Evolutionary conservation across 1,140 invertebrate genomes (phyloP), one percentile per base, ranked within the genome.

Genomic region (Prorops nasuta): DNA sequence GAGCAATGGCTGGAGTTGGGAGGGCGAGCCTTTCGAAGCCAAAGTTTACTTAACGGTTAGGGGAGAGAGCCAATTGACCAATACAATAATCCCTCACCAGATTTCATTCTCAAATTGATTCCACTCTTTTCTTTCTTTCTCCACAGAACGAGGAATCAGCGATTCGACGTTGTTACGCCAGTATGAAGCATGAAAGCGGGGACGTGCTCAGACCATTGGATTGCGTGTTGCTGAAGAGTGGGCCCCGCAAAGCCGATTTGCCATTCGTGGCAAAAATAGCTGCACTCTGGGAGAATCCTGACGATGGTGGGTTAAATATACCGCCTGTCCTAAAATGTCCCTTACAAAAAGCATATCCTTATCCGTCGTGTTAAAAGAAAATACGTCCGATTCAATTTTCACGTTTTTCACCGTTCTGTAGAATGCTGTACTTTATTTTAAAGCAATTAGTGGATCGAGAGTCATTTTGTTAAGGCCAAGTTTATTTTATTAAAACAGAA

Each of bases 191-290:
- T 76, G 79, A 79, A 14, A 92, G 90, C 36, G 89, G 91, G 4
- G 96, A 98, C 73, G 80, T 92, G 20, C 87, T 98, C 42, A 77
- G 83, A 67, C 86, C 91, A 7, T 80, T 88, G 46, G 94, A 98
- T 77, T 96, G 94, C 75, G 92, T 98, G 38, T 78, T 93, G 44
- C 78, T 94, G 44, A 88, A 90, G 63, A 93, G 92, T 60, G 86
- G 91, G 58, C 84, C 80, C 60, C 81, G 86, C 55, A 91, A 88
- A 70, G 90, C 84, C 48, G 93, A 96, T 71, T 81, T 96, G 54
- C 95, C 95, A 15, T 98, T 88, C 74, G 91, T 98, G 43, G 95
- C 94, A 19, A 93, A 96, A 80, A 90, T 98, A 49, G 89, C 90
- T 18, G 86, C 90, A 37, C 82, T 98, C 3, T 98, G 93, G 93